phyloP scores from a whole-genome alignment of 2,888 invertebrate species.

The Cantharis rufa region DNA sequence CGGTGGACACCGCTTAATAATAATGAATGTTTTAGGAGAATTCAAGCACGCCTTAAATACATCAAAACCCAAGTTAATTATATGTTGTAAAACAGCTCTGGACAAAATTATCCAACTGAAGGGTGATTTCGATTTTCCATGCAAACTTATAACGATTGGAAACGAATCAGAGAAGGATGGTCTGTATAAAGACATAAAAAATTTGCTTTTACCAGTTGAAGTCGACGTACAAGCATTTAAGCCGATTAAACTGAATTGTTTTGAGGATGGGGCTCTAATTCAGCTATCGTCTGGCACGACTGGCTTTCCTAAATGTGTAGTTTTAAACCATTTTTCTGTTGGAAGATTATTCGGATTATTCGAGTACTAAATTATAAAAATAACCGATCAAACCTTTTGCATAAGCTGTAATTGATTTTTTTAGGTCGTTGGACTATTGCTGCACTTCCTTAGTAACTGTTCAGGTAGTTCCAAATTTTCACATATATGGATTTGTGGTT shows the following conservation, averaged over 20 bases:
- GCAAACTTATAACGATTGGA: neutral
- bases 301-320: constrained; percentile 78
- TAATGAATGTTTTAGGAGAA: neutral
- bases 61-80: constrained; percentile 67
- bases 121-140: constrained; percentile 37
- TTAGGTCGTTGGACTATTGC: neutral
- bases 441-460: constrained; percentile 21
- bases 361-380: neutral
- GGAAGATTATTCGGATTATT: neutral
- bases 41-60: constrained; percentile 57
- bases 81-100: constrained; percentile 62
- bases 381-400: too few species aligned
- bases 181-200: neutral
- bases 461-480: constrained; percentile 55
- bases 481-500: constrained; percentile 25
- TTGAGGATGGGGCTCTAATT: constrained; percentile 63
- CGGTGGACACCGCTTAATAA: neutral
- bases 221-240: constrained; percentile 45
- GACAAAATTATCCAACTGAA: constrained; percentile 61
- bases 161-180: constrained; percentile 39
- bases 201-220: neutral
- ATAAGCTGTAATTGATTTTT: neutral
- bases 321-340: constrained; percentile 66
- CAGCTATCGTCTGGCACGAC: constrained; percentile 82
- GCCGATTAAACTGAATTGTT: constrained; percentile 56